Evolutionary conservation across 2,113 vertebrate species (phyloP), one percentile per base, ranked within the genome.

Genomic region (Poicephalus gulielmi): DNA sequence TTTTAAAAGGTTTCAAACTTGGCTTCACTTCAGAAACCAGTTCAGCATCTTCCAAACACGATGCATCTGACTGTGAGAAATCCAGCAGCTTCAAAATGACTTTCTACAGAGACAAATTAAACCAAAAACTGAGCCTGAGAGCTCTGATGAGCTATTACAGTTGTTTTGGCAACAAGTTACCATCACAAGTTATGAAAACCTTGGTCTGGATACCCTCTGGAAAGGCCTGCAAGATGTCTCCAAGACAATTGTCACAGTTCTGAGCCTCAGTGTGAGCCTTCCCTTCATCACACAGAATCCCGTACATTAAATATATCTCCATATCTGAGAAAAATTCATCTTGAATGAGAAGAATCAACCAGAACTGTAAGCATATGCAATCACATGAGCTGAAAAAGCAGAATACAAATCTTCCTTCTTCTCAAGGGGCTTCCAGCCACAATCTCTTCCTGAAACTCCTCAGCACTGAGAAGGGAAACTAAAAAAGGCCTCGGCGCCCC

Each of bases 1-100:
- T 39, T 80, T 55, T 0, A 85, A 75, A 75, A 84, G 47, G 39
- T 68, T 94, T 84, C 35, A 82, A 64, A 95, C 80, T 47, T 62
- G 73, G 70, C 31, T 92, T 86, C 35, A 43, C n/a, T 78, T 83
- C 67, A 87, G 74, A 79, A 89, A 83, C 49, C 57, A 94, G 59
- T 57, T 87, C 44, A 73, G 15, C 25, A 41, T 83, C 43, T 76
- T 82, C 78, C 37, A 46, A 75, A 19, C 11, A n/a, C 2, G 13
- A 73, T 50, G 35, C 31, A 84, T 52, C 81, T 37, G 62, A 89
- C 37, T 50, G 69, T 35, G 43, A 89, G 70, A 89, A 88, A 92
- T 50, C 47, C 81, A 86, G 47, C 55, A 68, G 52, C 27, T 53
- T 87, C 67, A 76, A 64, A 92, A 55, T 64, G 5, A 39, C 77